Base-by-base conservation (phyloP, 2,797 vertebrate species). In the Acanthopagrus latus region DNA sequence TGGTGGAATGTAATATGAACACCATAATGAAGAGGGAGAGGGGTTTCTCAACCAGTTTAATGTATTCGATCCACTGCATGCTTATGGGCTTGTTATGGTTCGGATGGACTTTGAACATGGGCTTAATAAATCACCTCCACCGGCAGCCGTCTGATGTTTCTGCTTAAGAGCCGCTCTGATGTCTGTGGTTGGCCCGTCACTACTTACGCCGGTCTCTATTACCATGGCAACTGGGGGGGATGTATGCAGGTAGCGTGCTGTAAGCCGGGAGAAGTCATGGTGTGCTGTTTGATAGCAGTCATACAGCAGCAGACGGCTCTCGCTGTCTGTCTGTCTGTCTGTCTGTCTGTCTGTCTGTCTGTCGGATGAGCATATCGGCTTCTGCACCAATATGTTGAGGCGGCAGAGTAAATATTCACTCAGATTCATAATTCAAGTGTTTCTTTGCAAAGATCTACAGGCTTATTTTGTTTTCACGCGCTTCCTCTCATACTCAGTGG, bases 81-180 rank as follows among this genome's bases (percentile, higher is more conserved):
- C 88, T 92, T 86, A 90, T 87, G 79, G 91, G 88, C 92, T 93
- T 93, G 87, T 91, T 93, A 90, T 75, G 88, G 86, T 89, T 92
- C 88, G 86, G 91, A 93, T 91, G 89, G 93, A 92, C 90, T 94
- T 89, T 91, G 88, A 88, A 92, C 89, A 82, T 58, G 47, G 76
- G 80, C 87, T 89, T 92, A 92, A 94, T 94, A 93, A 92, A 94
- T 95, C 91, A 95, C 93, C 91, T 92, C 86, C 81, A 60, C 94
- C 88, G 74, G 91, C 85, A 83, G 87, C 83, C 86, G 82, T 90
- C 90, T 93, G 90, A 93, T 93, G 85, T 92, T 89, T 87, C 91
- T 87, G 89, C 91, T 92, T 90, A 88, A 93, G 91, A 93, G 90
- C 81, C 59, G 74, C 88, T 91, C 84, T 91, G 86, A 92, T 91